phyloP scores from a whole-genome alignment of 1,140 invertebrate genomes.

The Platyura marginata region DNA sequence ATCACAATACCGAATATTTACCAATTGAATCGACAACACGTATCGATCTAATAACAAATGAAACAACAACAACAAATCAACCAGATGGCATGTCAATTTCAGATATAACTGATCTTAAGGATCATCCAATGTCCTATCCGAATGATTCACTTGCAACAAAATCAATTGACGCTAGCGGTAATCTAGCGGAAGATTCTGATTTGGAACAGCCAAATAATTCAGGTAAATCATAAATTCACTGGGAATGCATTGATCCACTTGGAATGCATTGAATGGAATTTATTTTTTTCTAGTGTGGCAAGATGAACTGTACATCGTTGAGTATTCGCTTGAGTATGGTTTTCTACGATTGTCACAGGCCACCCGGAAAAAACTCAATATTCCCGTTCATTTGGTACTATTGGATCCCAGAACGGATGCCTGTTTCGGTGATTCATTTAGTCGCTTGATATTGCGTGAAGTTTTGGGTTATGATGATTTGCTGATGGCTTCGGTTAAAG shows the following conservation, averaged over 20 bases:
- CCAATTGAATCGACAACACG: not conserved
- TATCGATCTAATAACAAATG: too few species aligned
- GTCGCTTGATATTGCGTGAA: constrained; percentile 74
- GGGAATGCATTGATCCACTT: too few species aligned
- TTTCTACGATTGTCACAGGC: constrained; percentile 76
- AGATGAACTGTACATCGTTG: constrained; percentile 91
- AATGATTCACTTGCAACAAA: too few species aligned
- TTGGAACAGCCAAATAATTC: too few species aligned
- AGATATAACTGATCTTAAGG: too few species aligned
- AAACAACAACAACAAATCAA: too few species aligned
- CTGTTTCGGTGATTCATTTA: constrained; percentile 89
- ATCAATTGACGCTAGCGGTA: too few species aligned
- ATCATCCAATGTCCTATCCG: too few species aligned
- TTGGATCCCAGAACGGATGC: constrained; percentile 72
- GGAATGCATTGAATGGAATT: not conserved
- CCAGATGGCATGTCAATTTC: too few species aligned
- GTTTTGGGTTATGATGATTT: constrained; percentile 94
- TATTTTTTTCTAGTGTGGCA: constrained; percentile 12
- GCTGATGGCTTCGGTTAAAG: constrained; percentile 90
- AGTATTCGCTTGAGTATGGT: constrained; percentile 95
- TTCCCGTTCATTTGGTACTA: constrained; percentile 82
- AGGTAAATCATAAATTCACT: too few species aligned
- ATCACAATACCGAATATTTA: not conserved
- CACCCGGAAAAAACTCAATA: constrained; percentile 67
- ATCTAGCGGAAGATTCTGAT: too few species aligned